Base-by-base conservation (phyloP, 2,797 vertebrate genomes). In the Mallotus villosus region DNA sequence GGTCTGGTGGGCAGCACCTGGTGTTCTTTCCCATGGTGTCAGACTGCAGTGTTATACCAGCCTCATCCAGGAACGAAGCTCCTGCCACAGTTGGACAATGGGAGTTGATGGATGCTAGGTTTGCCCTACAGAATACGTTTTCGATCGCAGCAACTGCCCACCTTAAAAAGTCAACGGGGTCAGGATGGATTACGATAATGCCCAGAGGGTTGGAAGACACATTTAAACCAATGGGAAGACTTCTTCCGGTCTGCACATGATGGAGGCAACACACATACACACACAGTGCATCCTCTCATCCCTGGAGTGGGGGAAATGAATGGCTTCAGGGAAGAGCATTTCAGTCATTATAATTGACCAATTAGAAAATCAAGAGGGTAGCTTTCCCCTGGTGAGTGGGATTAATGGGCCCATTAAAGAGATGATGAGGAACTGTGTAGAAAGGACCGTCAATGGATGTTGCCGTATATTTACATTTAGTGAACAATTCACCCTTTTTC, bases 351-450 rank as follows among this genome's bases (percentile, higher is more conserved):
- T 83, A 70, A 87, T 84, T 82, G 81, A 88, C 86, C 79, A 82
- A 79, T 86, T 86, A 82, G 41, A 80, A 75, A 71, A 76, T 72
- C 71, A 73, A 81, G 78, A 80, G 83, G 71, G 67, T 78, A 77
- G 69, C 80, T 83, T 78, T 79, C 75, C 78, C 53, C 73, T 55
- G 70, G 19, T 57, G 69, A 78, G 78, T 70, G 72, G 72, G 80
- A 81, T 83, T 88, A 89, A 89, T 85, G 76, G 82, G 67, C 46
- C 71, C 65, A 73, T 81, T 86, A 76, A 78, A 80, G 68, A 66
- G 68, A 73, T 80, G 74, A 70, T 1, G n/a, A 76, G 41, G 49
- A 46, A n/a, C 41, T 14, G 41, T 46, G 29, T 11, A 1, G 51
- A 55, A 19, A 55, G n/a, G 5, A n/a, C 51, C 5, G 19, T 17